Percentiles rank a stretch among this genome's conserved stretches.
These are phyloP conservation scores for Poeciliopsis turneri DNA, from an alignment of 2,797 vertebrate species.

Conservation along the genomic window DNA sequence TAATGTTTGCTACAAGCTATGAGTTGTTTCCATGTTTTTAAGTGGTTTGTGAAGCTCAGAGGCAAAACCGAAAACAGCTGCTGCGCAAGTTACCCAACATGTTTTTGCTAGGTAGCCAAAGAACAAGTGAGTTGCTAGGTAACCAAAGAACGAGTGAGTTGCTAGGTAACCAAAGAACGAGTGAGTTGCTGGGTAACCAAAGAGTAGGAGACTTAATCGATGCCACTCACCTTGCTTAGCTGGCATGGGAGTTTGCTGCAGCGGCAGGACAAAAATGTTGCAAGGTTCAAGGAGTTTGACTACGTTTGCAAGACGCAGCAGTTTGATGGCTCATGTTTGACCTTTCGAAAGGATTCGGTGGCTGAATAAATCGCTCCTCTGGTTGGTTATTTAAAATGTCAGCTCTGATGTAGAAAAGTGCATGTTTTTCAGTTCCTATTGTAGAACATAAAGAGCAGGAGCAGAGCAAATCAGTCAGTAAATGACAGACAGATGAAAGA, in stretches of 20 bases:
- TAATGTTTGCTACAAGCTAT: background rate
- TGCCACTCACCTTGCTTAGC: no score
- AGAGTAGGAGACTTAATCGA: no score
- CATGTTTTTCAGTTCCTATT: slow-evolving; percentile 43
- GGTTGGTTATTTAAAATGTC: slow-evolving; percentile 24
- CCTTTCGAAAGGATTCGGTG: background rate
- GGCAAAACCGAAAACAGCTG: no score
- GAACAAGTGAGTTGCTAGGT: no score
- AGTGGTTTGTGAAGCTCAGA: no score
- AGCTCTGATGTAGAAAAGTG: slow-evolving; percentile 19
- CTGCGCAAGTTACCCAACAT: no score
- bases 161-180: no score
- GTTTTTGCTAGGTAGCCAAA: no score
- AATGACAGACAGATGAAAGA: slow-evolving; percentile 54
- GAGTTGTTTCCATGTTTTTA: no score
- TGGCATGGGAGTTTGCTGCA: background rate
- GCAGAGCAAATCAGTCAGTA: slow-evolving; percentile 45
- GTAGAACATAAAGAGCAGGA: slow-evolving; percentile 28
- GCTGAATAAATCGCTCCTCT: background rate
- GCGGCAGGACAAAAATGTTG: background rate
- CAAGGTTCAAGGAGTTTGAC: background rate
- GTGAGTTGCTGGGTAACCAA: no score
- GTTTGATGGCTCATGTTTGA: slow-evolving; percentile 2
- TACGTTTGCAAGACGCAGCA: background rate
- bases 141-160: no score